Percentiles rank a stretch among this genome's conserved stretches.
Evolutionary conservation across 2,113 vertebrate species (phyloP).

Genomic region (Myotis davidii): DNA sequence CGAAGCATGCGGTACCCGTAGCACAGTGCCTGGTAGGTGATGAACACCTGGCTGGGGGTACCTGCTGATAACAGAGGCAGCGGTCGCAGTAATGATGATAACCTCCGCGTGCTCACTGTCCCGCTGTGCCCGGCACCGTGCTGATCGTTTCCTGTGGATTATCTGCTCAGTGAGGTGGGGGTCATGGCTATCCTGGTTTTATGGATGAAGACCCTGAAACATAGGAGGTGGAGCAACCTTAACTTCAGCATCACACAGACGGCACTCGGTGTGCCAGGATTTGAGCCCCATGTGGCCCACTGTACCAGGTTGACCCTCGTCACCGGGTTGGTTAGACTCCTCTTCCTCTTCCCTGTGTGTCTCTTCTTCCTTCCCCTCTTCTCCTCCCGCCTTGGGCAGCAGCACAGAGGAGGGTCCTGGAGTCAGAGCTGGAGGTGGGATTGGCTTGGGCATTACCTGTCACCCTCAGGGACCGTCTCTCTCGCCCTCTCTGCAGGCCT

Average conservation of each 20-base stretch:
- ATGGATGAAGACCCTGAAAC: neutral
- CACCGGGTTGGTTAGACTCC: neutral
- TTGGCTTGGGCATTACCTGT: neutral
- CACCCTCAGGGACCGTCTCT: neutral
- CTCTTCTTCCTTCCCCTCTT: neutral
- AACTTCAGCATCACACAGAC: neutral
- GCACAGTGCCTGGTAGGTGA: neutral
- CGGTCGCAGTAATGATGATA: fast-evolving
- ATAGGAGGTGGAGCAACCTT: neutral
- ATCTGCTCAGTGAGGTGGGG: neutral
- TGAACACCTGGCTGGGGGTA: neutral
- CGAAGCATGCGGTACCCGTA: neutral
- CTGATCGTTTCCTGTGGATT: fast-evolving
- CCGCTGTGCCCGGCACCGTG: neutral
- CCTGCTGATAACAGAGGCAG: neutral
- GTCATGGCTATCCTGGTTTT: neutral
- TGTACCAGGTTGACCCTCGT: fast-evolving
- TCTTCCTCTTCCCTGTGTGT: neutral
- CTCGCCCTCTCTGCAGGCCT: constrained; percentile 84
- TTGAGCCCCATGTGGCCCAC: neutral
- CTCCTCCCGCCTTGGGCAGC: neutral
- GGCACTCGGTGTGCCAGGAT: neutral
- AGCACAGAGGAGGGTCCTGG: neutral
- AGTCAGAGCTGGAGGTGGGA: neutral
- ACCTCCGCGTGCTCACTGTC: neutral